phyloP scores from a whole-genome alignment of 2,113 vertebrate species.

The Brachyhypopomus gauderio region DNA sequence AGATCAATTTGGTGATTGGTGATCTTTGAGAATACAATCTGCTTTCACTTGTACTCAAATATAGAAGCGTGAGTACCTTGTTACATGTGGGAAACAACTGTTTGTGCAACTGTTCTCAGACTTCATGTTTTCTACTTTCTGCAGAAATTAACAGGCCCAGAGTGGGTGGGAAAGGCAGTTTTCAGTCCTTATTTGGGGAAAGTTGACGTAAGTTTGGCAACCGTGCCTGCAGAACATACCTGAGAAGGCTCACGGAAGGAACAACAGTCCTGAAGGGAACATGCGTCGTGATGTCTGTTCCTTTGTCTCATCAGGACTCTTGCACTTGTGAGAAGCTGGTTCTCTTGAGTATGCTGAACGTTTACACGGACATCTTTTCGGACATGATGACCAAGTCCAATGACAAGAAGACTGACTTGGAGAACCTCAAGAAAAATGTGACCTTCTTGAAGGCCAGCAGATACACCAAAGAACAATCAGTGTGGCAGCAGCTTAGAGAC shows the following conservation, averaged over 20 bases:
- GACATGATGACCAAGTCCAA: slow-evolving; percentile 33
- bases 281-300: not conserved
- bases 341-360: slow-evolving; percentile 42
- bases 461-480: slow-evolving; percentile 19
- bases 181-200: slow-evolving; percentile 34
- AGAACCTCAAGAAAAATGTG: not conserved
- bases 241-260: not conserved
- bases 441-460: not conserved
- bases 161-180: slow-evolving; percentile 36
- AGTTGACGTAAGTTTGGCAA: slow-evolving; percentile 37
- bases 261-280: no score
- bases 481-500: slow-evolving; percentile 29
- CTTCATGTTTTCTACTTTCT: not conserved
- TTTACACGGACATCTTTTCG: slow-evolving; percentile 44
- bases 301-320: slow-evolving; percentile 21
- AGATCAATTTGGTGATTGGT: not conserved
- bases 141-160: slow-evolving; percentile 1
- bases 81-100: no score
- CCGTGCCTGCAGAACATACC: not conserved
- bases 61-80: no score
- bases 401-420: not conserved
- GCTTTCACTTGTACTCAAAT: no score
- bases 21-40: not conserved
- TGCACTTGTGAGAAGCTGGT: slow-evolving; percentile 49
- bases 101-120: not conserved